Evolutionary conservation across 1,140 invertebrate species (phyloP), one percentile per base, ranked within the genome.

Genomic region (Gryllus bimaculatus): DNA sequence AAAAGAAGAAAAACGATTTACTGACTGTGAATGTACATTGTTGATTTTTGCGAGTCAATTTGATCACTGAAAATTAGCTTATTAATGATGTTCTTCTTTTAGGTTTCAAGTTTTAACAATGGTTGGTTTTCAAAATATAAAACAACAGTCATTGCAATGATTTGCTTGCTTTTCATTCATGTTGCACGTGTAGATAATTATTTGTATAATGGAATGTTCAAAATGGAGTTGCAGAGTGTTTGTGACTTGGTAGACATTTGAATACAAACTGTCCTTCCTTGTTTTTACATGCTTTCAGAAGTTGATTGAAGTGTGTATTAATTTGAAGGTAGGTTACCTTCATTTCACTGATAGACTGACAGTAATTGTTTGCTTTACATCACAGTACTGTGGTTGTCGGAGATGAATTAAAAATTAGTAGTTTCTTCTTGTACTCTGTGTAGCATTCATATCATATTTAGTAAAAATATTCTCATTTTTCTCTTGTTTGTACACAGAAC

Each of bases 281-380:
- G 66, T 83, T 82, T 83, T 82, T 83, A 82, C 83, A 83, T 82
- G 80, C 81, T 79, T 78, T 89, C 92, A 94, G 93, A 94, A 94
- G 93, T 92, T 95, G 90, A 91, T 93, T 90, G 93, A 94, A 90
- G 92, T 93, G 90, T 94, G 93, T 92, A 93, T 94, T 89, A 92
- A 93, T 85, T 91, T 95, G 85, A 94, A 95, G 93, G 93, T 95
- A 92, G 92, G 92, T 88, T 83, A 81, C 48, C 20, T 75, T 76
- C 47, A 77, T 20, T 54, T 77, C 48, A 77, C 8, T 48, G 20
- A 20, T 77, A 13, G 54, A 39, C 26, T 39, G 26, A 39, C 26
- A 39, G 26, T 39, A 39, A 39, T 39, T 66, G 18, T 13, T 18
- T 66, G 54, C 54, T 66, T 66, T 66, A 3, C 18, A 13, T 66